Evolutionary conservation across 2,888 invertebrate genomes (phyloP), one percentile per base, ranked within the genome.

Genomic region (Pollenia amentaria): DNA sequence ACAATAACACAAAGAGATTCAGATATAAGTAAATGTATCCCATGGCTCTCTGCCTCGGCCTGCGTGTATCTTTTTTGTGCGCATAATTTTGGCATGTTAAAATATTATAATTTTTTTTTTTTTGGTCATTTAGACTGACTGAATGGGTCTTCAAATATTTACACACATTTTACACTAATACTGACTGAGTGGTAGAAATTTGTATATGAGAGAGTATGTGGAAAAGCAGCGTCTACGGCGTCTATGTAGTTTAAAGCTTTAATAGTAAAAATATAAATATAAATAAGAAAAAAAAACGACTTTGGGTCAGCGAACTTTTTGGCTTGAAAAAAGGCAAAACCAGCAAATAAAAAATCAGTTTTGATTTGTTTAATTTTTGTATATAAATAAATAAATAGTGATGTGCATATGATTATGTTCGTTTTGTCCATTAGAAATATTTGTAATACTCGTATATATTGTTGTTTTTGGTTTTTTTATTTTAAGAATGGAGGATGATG

Each of bases 271-370:
- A 69, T 10, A 67, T 29, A 79, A 64, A 80, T 29, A n/a, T n/a
- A n/a, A n/a, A n/a, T n/a, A n/a, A n/a, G n/a, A 80, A 16, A 64
- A 65, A 38, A 53, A 51, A 75, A 75, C 69, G 60, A 21, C 65
- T 51, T 53, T 55, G 70, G 87, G 80, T 87, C 87, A 87, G 55
- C 76, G 83, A 87, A 87, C 86, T 84, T 80, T 79, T 80, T 55
- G 64, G 72, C 46, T 80, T 29, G 40, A 69, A 73, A 72, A 82
- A 81, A 67, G 53, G 60, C 75, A 84, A 75, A 79, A 53, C 10
- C 38, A 46, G 44, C 12, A 64, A 46, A 80, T 55, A 77, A 48
- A 70, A 55, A 48, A 42, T 6, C 11, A 16, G 51, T 70, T 79
- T 73, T 78, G 60, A 60, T 81, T 67, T 81, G 57, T 86, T 83